phyloP scores from a whole-genome alignment of 1,140 invertebrate genomes.

The Frieseomelitta varia region DNA sequence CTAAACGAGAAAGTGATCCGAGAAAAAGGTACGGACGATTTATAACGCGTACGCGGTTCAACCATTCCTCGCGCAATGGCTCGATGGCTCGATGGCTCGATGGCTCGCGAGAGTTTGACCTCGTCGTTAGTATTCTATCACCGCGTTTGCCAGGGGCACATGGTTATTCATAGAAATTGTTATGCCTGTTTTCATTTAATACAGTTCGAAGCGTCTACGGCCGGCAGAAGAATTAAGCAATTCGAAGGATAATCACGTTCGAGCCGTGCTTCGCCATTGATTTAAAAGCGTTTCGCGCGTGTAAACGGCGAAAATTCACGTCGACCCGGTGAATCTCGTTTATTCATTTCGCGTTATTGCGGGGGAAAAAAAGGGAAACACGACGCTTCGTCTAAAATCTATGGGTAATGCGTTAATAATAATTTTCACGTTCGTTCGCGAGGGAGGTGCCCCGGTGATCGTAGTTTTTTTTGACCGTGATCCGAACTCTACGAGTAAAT shows the following conservation, averaged over 20 bases:
- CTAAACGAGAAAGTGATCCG: conserved; percentile 13
- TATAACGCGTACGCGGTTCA: conserved; percentile 27
- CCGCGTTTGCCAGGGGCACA: background rate
- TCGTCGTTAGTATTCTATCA: conserved; percentile 31
- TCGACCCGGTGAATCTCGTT: background rate
- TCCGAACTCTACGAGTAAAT: background rate
- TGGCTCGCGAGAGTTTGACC: conserved; percentile 3
- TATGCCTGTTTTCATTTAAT: background rate
- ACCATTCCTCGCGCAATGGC: background rate
- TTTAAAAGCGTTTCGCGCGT: background rate
- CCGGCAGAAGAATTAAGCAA: background rate
- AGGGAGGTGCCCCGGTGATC: background rate
- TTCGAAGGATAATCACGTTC: background rate
- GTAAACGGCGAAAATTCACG: background rate
- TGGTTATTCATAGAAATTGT: conserved; percentile 25
- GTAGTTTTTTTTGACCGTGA: background rate
- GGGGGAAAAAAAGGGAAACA: background rate
- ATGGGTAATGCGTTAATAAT: no score
- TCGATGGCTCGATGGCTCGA: background rate
- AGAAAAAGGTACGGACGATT: conserved; percentile 40
- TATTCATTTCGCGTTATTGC: background rate
- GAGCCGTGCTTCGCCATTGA: background rate
- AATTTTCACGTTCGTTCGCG: no score
- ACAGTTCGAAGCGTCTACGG: background rate
- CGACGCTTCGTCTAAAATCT: no score